phyloP scores from a whole-genome alignment of 1,140 invertebrate species.

The Ganaspis sp. region DNA sequence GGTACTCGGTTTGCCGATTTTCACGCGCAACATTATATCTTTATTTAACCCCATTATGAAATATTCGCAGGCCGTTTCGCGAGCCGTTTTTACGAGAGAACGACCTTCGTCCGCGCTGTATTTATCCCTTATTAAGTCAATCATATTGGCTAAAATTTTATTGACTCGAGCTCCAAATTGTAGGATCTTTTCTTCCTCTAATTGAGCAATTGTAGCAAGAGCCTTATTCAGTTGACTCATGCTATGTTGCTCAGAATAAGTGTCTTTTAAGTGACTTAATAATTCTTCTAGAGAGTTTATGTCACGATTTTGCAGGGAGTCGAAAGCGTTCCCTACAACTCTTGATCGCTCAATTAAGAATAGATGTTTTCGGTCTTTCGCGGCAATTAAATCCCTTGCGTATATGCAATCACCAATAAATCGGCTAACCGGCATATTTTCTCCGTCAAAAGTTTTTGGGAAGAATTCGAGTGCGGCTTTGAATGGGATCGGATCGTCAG shows the following conservation, averaged over 20 bases:
- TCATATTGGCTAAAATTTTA: neutral
- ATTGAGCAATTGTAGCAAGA: neutral
- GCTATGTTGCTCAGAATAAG: neutral
- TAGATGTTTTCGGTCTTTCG: neutral
- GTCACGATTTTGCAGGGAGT: neutral
- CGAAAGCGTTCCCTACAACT: neutral
- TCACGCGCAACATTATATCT: neutral
- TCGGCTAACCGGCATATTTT: neutral
- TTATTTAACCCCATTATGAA: neutral
- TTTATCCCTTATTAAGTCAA: neutral
- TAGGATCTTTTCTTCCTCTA: neutral
- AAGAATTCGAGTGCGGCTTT: slow-evolving; percentile 33
- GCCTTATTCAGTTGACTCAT: neutral
- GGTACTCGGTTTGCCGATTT: neutral
- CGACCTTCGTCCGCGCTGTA: neutral
- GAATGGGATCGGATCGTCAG: neutral
- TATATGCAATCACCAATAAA: neutral
- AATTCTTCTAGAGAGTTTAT: neutral
- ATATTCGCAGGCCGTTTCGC: neutral
- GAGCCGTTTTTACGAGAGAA: neutral
- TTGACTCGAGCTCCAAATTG: neutral
- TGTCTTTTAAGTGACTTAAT: neutral
- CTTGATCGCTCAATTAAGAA: neutral
- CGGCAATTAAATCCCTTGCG: neutral
- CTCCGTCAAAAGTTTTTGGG: slow-evolving; percentile 24